These are phyloP conservation scores for Thalassophryne amazonica DNA, from an alignment of 2,797 vertebrate species.

Conservation along the genomic window DNA sequence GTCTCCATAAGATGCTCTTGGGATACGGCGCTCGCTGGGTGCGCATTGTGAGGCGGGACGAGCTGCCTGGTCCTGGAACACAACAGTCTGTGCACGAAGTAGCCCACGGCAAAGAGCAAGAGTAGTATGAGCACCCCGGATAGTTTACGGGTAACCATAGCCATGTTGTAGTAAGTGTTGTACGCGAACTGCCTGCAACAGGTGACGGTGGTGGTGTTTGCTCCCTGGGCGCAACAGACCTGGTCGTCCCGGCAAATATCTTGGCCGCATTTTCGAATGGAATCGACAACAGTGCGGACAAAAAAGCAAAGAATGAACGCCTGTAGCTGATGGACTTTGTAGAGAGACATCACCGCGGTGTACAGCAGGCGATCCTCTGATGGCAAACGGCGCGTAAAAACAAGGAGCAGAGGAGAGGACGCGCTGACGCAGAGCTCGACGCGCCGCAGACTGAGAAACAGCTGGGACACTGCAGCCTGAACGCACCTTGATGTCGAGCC, in stretches of 20 bases:
- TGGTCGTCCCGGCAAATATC: slow-evolving; percentile 43
- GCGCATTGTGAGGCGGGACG: slow-evolving; percentile 22
- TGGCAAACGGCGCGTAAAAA: not conserved
- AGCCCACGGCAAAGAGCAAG: slow-evolving; percentile 85
- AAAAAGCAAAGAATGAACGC: slow-evolving; percentile 11
- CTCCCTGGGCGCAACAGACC: slow-evolving; percentile 55
- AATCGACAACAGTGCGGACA: slow-evolving; percentile 7
- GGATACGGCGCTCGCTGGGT: slow-evolving; percentile 37
- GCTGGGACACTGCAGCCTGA: too few relatives aligned
- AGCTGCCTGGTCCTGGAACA: slow-evolving; percentile 53
- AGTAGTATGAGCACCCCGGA: slow-evolving; percentile 86
- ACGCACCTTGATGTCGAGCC: too few relatives aligned
- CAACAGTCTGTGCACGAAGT: slow-evolving; percentile 76
- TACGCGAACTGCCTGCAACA: slow-evolving; percentile 78
- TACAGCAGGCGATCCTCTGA: not conserved
- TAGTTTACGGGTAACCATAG: slow-evolving; percentile 87
- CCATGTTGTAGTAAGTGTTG: slow-evolving; percentile 81
- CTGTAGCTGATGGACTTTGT: not conserved
- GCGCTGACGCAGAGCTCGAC: slow-evolving; percentile 14
- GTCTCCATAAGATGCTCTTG: slow-evolving; percentile 61
- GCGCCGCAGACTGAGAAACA: too few relatives aligned
- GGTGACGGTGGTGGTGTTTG: slow-evolving; percentile 27
- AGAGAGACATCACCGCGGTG: slow-evolving; percentile 21
- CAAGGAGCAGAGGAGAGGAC: slow-evolving; percentile 1
- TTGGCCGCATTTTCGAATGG: slow-evolving; percentile 50